Evolutionary conservation across 2,113 vertebrate species (phyloP).

Genomic region (Trachemys scripta): DNA sequence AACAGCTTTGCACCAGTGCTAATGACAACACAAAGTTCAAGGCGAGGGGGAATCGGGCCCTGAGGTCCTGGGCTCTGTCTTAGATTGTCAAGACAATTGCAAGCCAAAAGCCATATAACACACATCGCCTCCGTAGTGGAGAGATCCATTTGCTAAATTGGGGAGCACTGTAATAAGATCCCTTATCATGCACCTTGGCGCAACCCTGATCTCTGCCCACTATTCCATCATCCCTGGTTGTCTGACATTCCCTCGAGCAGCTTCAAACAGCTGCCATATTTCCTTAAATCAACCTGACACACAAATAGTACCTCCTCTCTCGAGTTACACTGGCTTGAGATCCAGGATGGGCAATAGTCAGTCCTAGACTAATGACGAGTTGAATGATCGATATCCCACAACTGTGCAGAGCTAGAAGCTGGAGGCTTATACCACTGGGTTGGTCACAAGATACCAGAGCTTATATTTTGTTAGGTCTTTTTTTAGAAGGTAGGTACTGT

Average conservation of each 20-base stretch:
- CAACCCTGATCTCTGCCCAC: not conserved
- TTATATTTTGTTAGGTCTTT: not conserved
- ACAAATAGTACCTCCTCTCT: not conserved
- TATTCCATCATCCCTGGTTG: not conserved
- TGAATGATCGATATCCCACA: not conserved
- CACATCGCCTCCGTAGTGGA: not conserved
- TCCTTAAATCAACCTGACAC: not conserved
- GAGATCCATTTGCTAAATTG: not conserved
- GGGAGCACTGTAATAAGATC: not conserved
- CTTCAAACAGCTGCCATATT: slow-evolving; percentile 46
- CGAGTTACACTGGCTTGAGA: slow-evolving; percentile 49
- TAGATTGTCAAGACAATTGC: not conserved
- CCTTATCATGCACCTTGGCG: rapidly evolving
- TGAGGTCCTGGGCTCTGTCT: not conserved
- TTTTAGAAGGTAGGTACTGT: not conserved
- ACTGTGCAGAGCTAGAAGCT: not conserved
- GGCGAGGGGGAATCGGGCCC: not conserved
- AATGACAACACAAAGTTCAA: not conserved
- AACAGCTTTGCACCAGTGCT: not conserved
- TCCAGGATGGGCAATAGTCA: not conserved
- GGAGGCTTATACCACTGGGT: not conserved
- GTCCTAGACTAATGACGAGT: not conserved
- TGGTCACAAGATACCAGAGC: not conserved
- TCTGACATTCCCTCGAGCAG: not conserved
- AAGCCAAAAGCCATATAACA: not conserved